These are phyloP conservation scores for Lordiphosa collinella DNA, from an alignment of 1,140 invertebrate genomes.

Conservation along the genomic window DNA sequence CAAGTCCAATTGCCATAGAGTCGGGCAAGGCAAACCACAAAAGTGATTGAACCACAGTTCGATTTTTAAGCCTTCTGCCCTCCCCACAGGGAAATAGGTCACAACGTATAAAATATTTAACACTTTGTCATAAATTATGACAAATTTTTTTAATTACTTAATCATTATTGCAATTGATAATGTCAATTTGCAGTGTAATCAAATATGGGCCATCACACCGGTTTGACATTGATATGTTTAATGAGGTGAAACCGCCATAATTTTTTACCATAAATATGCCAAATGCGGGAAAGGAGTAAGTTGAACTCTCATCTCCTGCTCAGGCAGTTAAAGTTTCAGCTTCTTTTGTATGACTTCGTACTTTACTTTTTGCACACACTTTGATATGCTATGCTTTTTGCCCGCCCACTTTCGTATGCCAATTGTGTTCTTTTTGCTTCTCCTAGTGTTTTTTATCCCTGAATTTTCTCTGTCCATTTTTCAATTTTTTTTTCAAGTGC, in stretches of 20 bases:
- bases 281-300: background rate
- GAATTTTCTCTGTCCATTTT: background rate
- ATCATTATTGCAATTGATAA: conserved; percentile 48
- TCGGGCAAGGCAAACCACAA: background rate
- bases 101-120: background rate
- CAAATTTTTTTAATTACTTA: conserved; percentile 32
- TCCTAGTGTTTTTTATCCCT: background rate
- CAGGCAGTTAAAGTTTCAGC: background rate
- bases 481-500: background rate
- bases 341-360: background rate
- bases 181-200: conserved; percentile 39
- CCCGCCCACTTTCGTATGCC: conserved; percentile 25
- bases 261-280: conserved; percentile 28
- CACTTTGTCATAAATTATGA: conserved; percentile 11
- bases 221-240: conserved; percentile 37
- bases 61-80: background rate
- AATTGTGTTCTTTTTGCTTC: background rate
- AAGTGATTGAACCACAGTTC: background rate
- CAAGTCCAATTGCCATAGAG: conserved; percentile 4
- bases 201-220: conserved; percentile 21
- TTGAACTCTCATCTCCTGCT: background rate
- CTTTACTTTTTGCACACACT: conserved; percentile 11
- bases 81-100: background rate
- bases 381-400: conserved; percentile 44
- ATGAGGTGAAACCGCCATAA: conserved; percentile 39